Evolutionary conservation across 30 jellyfish, hydroid and myxozoan species (phyloP), one percentile per base, ranked within the genome.

Genomic region (Pseudorhiza aurosa): DNA sequence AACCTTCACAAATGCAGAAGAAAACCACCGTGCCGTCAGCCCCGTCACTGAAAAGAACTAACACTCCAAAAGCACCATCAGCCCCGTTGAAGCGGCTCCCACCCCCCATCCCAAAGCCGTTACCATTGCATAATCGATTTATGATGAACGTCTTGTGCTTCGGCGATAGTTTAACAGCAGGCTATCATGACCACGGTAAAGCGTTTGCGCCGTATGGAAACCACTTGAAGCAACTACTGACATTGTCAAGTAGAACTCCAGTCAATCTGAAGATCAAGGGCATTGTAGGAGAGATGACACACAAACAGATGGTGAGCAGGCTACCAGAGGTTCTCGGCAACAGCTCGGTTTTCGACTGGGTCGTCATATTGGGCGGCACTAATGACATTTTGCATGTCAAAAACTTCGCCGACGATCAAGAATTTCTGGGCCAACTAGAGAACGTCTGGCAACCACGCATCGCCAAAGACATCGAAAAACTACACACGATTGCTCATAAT

Each of bases 241-340:
- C 59, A n/a, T 62, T 37, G 26, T 44, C 82, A 19, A 80, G 86
- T 56, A 75, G 56, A 15, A 50, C 75, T 0, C 96, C 89, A 10
- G 95, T 84, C 4, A 46, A 65, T 35, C 47, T 89, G 75, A 86
- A 75, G 42, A 77, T 96, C 64, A 93, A 86, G 56, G 99, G 99
- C 25, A 93, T 93, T 46, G 99, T 93, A 18, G 99, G 99, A 8
- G 99, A 93, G 51, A 93, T 93, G 99, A 87, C 99, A 9, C 99
- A 93, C 58, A 93, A 93, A 65, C 99, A 93, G 70, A 93, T 93
- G 99, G 89, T 90, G 5, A 63, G 81, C 58, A 60, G 99, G 29
- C 62, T 93, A 60, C 99, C 99, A 9, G 78, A 78, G 81, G 90
- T 85, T n/a, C 94, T 93, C 26, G 99, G 99, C 18, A 93, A 93